Conservation (phyloP, 2,797 vertebrate genomes). For the Hapalemur alaotrensis region DNA sequence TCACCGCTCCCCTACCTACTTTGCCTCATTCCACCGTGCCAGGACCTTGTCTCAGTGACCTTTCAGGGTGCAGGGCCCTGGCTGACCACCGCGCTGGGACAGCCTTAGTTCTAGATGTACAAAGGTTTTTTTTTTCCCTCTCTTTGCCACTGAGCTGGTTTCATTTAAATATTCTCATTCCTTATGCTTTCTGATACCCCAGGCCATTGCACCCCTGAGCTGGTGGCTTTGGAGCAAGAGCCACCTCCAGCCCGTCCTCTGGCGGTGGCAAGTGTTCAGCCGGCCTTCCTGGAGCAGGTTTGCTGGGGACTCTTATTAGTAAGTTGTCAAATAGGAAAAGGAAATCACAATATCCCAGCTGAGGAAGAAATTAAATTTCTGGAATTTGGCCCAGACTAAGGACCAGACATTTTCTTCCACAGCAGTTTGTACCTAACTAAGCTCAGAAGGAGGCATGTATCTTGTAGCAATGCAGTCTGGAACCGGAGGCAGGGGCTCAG, state of each 20-base stretch:
- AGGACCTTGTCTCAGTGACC: neutral
- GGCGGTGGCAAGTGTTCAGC: neutral
- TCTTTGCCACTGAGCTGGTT: neutral
- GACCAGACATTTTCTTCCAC: neutral
- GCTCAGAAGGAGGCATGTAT: neutral
- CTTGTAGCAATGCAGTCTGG: neutral
- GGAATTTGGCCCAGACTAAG: neutral
- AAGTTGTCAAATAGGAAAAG: slow-evolving; percentile 4
- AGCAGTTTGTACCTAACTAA: neutral
- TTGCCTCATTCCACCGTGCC: neutral
- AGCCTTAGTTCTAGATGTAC: neutral
- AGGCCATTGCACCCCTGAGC: neutral
- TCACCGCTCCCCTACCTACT: neutral
- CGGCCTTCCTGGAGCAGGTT: neutral
- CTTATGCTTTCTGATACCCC: neutral
- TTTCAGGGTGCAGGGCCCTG: neutral
- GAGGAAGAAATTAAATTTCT: slow-evolving; percentile 28
- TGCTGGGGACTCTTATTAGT: neutral
- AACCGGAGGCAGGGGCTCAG: neutral
- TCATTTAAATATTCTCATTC: neutral
- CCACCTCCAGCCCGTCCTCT: neutral
- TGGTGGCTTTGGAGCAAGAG: neutral
- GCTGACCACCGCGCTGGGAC: neutral
- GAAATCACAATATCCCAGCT: neutral
- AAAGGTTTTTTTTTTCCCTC: neutral